Percentiles rank a stretch among this genome's conserved stretches.
Conservation (phyloP, 2,888 invertebrate species). For the Cybosia mesomella region DNA sequence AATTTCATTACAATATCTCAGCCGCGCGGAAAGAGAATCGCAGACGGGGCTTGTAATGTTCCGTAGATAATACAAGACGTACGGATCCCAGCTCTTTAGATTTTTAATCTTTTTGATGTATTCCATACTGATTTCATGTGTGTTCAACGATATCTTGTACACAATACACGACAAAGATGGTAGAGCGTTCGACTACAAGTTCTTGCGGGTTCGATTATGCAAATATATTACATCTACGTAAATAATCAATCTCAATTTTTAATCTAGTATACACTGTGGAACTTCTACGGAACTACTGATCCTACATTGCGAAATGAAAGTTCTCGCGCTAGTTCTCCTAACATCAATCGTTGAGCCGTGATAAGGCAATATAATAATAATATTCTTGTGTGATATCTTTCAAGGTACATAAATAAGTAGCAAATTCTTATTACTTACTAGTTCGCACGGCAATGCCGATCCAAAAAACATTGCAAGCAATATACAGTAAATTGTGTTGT, state of each 20-base stretch:
- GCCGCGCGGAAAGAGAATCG: slow-evolving; percentile 76
- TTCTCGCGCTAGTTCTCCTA: no score
- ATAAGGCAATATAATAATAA: no score
- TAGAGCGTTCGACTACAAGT: neutral
- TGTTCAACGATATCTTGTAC: neutral
- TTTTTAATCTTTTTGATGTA: slow-evolving; percentile 46
- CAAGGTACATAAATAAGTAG: neutral
- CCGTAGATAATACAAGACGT: slow-evolving; percentile 74
- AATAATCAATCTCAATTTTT: neutral
- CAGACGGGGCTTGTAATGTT: slow-evolving; percentile 73
- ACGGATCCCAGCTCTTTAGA: slow-evolving; percentile 64
- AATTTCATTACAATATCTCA: slow-evolving; percentile 84
- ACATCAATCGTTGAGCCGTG: no score
- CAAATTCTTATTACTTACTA: neutral
- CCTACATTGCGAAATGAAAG: no score
- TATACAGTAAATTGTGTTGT: no score
- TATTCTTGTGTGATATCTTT: neutral
- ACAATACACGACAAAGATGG: neutral
- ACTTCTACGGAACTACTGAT: no score
- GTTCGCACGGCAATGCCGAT: neutral
- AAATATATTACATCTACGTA: no score
- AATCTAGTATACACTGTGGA: no score
- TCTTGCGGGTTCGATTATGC: neutral
- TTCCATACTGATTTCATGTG: slow-evolving; percentile 16
- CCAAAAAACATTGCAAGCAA: neutral